A percentile compares a stretch with the other conserved stretches of the same genome.
Conservation (phyloP, 1,140 invertebrate genomes). For the Atta texana region DNA sequence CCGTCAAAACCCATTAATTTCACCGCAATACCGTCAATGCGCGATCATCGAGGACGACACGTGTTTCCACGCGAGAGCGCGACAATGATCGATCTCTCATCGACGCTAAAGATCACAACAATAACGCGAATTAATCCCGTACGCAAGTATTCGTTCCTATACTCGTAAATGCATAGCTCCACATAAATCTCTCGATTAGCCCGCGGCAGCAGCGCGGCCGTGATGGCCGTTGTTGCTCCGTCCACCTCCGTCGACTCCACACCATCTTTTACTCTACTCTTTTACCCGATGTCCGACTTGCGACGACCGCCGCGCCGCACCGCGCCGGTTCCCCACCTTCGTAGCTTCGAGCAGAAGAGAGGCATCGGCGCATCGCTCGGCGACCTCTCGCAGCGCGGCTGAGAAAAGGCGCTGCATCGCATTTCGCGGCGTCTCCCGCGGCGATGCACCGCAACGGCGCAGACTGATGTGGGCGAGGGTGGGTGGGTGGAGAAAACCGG, state of each 20-base stretch:
- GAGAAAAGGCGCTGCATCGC: conserved; percentile 64
- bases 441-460: conserved; percentile 68
- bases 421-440: conserved; percentile 73
- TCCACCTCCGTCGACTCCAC: conserved; percentile 40
- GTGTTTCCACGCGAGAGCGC: conserved; percentile 23
- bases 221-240: conserved; percentile 52
- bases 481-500: conserved; percentile 59
- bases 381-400: conserved; percentile 63
- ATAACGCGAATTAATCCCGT: conserved; percentile 40
- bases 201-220: conserved; percentile 46
- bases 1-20: conserved; percentile 55
- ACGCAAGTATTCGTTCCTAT: conserved; percentile 43
- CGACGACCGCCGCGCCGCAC: conserved; percentile 31
- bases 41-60: conserved; percentile 23
- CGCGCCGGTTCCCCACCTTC: not conserved
- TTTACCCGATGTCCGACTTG: conserved; percentile 57
- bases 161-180: conserved; percentile 55
- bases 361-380: conserved; percentile 48
- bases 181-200: conserved; percentile 60
- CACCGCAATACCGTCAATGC: not conserved
- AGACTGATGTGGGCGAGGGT: conserved; percentile 39
- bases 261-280: conserved; percentile 30
- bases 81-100: conserved; percentile 47
- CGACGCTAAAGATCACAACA: conserved; percentile 44
- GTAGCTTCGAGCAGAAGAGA: conserved; percentile 25